phyloP scores from a whole-genome alignment of 2,797 vertebrate species.

The Acridotheres tristis region DNA sequence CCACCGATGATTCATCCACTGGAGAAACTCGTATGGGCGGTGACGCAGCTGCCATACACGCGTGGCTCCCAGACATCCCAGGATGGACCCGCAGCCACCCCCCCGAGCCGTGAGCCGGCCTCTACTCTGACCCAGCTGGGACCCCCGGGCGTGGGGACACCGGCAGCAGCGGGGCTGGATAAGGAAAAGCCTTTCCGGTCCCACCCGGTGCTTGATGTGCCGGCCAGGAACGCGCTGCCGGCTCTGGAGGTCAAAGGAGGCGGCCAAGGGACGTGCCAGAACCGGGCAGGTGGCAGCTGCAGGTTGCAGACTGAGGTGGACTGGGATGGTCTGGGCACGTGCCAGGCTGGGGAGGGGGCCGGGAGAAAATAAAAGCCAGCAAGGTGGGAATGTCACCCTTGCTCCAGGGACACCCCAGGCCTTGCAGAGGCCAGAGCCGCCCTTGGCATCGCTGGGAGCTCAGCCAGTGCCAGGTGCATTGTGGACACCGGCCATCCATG shows the following conservation, averaged over 20 bases:
- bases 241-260: background rate
- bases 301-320: background rate
- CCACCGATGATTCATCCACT: background rate
- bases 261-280: background rate
- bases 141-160: rapidly evolving
- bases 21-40: constrained; percentile 27
- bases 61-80: background rate
- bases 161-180: rapidly evolving
- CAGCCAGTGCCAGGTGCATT: background rate
- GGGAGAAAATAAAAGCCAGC: background rate
- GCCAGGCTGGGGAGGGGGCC: background rate
- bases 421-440: background rate
- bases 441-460: background rate
- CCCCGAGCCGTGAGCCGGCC: rapidly evolving
- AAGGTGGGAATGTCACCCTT: background rate
- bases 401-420: background rate
- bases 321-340: background rate
- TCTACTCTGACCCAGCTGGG: rapidly evolving
- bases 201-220: rapidly evolving
- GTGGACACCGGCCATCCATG: rapidly evolving
- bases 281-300: background rate
- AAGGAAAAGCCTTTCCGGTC: background rate
- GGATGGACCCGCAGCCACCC: background rate
- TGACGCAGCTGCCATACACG: background rate
- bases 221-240: background rate